Evolutionary conservation across 2,113 vertebrate species (phyloP).

Genomic region (Tragulus kanchil): DNA sequence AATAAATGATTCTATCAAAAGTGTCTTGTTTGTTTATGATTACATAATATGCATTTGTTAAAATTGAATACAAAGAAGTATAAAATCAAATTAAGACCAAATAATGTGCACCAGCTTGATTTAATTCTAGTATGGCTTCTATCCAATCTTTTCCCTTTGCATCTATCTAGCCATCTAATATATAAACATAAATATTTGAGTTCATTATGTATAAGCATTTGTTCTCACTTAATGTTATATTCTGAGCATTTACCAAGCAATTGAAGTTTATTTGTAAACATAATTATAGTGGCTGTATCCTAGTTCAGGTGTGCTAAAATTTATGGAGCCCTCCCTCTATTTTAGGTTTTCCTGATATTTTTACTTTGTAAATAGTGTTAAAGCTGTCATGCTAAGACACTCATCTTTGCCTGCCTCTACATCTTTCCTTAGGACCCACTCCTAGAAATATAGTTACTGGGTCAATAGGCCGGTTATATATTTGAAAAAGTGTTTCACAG

Average conservation of each 20-base stretch:
- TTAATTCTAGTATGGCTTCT: conserved; percentile 1
- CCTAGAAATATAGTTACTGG: neutral
- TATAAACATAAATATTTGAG: neutral
- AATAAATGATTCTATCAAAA: neutral
- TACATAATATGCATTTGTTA: neutral
- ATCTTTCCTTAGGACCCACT: neutral
- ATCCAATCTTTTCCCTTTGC: neutral
- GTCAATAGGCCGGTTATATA: neutral
- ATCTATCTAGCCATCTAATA: neutral
- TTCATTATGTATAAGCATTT: neutral
- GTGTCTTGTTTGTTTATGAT: neutral
- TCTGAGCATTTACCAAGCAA: conserved; percentile 14
- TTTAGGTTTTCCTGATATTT: neutral
- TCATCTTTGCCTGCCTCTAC: neutral
- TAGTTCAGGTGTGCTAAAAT: neutral
- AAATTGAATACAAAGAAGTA: neutral
- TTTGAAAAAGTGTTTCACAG: neutral
- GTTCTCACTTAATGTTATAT: neutral
- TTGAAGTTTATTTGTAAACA: neutral
- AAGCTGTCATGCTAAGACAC: neutral
- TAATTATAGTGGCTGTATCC: neutral
- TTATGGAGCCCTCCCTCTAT: neutral
- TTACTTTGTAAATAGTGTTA: neutral
- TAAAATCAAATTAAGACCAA: neutral
- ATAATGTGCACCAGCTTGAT: neutral